phyloP scores from a whole-genome alignment of 2,888 invertebrate genomes.

The Phyllotreta cruciferae region DNA sequence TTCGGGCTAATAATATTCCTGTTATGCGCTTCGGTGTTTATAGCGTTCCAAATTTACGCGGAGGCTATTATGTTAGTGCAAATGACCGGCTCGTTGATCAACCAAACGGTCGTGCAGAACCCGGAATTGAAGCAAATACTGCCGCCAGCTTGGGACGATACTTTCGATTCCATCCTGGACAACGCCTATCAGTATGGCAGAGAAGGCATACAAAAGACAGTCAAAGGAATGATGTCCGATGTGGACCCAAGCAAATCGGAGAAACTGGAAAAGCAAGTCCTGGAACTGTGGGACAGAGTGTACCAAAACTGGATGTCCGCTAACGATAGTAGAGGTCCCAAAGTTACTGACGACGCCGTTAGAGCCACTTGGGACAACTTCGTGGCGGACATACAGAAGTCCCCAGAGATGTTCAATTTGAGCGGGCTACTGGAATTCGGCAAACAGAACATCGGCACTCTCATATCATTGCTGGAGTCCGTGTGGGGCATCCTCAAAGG shows the following conservation, averaged over 20 bases:
- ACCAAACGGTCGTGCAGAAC: constrained; percentile 87
- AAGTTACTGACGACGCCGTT: constrained; percentile 76
- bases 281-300: constrained; percentile 92
- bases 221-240: constrained; percentile 80
- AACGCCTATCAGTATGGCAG: constrained; percentile 94
- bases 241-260: constrained; percentile 81
- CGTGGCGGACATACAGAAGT: constrained; percentile 74
- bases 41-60: constrained; percentile 89
- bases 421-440: constrained; percentile 80
- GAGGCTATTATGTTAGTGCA: constrained; percentile 93
- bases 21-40: constrained; percentile 80
- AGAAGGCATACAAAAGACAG: constrained; percentile 87
- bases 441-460: constrained; percentile 88
- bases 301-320: constrained; percentile 92
- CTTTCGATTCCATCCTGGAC: constrained; percentile 88
- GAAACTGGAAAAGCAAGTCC: constrained; percentile 84
- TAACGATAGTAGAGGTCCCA: constrained; percentile 69
- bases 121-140: constrained; percentile 84
- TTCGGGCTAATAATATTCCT: constrained; percentile 82
- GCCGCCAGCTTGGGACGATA: constrained; percentile 84
- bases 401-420: constrained; percentile 78
- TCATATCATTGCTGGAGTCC: constrained; percentile 85
- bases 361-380: constrained; percentile 76
- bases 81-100: constrained; percentile 85
- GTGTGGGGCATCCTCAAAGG: constrained; percentile 91